Conservation (phyloP, 2,888 invertebrate genomes). For the Leucoma salicis region DNA sequence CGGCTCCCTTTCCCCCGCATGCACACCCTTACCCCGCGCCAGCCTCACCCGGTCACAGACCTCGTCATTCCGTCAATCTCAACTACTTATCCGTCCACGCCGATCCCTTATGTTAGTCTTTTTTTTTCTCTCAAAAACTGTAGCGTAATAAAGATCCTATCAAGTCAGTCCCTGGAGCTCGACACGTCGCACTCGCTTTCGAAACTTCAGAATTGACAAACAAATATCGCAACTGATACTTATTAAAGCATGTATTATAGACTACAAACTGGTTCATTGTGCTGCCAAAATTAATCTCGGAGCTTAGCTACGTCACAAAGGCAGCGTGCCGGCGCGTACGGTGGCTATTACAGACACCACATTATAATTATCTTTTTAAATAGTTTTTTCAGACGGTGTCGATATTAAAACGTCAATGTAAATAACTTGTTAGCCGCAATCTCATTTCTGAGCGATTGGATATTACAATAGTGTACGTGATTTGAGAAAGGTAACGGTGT, state of each 20-base stretch:
- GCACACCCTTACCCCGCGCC: slow-evolving; percentile 29
- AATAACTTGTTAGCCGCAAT: slow-evolving; percentile 83
- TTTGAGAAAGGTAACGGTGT: slow-evolving; percentile 82
- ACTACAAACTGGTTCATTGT: slow-evolving; percentile 76
- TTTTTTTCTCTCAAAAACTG: slow-evolving; percentile 66
- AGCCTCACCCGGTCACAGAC: slow-evolving; percentile 71
- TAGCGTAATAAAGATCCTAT: slow-evolving; percentile 71
- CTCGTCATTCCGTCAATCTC: slow-evolving; percentile 77
- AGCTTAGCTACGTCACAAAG: slow-evolving; percentile 78
- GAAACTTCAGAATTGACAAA: slow-evolving; percentile 70
- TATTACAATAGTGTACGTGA: slow-evolving; percentile 83
- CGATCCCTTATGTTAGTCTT: slow-evolving; percentile 77
- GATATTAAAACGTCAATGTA: slow-evolving; percentile 83
- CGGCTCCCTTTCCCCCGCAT: slow-evolving; percentile 44
- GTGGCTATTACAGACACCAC: slow-evolving; percentile 74
- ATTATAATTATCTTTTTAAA: slow-evolving; percentile 81
- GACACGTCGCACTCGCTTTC: slow-evolving; percentile 53
- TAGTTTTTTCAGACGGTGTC: slow-evolving; percentile 74
- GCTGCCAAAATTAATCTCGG: slow-evolving; percentile 77
- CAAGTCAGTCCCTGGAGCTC: slow-evolving; percentile 54
- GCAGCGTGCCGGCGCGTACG: slow-evolving; percentile 64
- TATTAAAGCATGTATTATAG: slow-evolving; percentile 71
- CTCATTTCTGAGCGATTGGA: slow-evolving; percentile 82
- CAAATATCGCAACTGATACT: slow-evolving; percentile 72
- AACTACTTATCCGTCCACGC: slow-evolving; percentile 76